Base-by-base conservation (phyloP, 2,797 vertebrate species). In the Steatocranus sp. region DNA sequence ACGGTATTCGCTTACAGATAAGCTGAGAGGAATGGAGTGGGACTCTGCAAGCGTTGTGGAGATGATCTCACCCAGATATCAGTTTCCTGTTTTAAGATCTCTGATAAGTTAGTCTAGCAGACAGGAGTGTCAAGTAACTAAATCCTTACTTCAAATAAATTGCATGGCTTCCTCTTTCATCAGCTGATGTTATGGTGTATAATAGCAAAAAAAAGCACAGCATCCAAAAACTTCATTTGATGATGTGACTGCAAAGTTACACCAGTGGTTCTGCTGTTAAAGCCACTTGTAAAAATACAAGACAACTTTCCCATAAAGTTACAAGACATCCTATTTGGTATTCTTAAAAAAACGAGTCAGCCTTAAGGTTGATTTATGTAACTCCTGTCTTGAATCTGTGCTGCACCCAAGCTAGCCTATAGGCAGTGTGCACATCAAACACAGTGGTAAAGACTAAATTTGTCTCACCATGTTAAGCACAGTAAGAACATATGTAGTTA, bases 401-500 rank as follows among this genome's bases (percentile, higher is more conserved):
- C 38, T 46, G 38, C 4, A 10, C 66, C 10, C 12, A 70, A 27
- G 38, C 23, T 48, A 46, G 41, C 15, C 23, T 48, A 11, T 48
- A n/a, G 41, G 17, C 68, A 30, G 41, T 6, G 41, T 48, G 41
- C 38, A 30, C 6, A 43, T 46, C 56, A n/a, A 18, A 34, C 18
- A 11, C 68, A 63, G 17, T 51, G 78, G n/a, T 25, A 6, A 25
- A 11, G 36, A 17, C 23, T 36, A 46, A 23, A 38, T 23, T 46
- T 74, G 12, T 77, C 93, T 93, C 93, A 98, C 98, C 97, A 98
- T 98, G 89, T 98, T 98, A 23, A 98, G 96, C 23, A 98, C 94
- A 4, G 98, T 98, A 17, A 98, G 95, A 54, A 98, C 97, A 12
- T 98, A 98, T 38, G 97, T 98, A 51, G 98, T 98, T 75, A 98